phyloP scores from a whole-genome alignment of 2,888 invertebrate species.

The Zhuqinia jingwanae region DNA sequence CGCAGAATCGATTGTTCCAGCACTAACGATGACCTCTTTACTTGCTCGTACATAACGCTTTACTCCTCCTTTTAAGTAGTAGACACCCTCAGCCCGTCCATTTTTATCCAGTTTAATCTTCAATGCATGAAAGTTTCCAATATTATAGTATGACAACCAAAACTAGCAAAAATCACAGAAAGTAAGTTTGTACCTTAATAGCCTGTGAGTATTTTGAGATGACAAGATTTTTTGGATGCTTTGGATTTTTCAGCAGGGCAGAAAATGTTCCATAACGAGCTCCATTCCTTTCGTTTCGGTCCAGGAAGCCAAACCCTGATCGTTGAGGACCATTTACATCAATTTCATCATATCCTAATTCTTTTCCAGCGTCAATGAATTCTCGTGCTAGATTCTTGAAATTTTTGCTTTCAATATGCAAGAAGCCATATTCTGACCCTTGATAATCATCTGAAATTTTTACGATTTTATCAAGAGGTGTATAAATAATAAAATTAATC shows the following conservation, averaged over 20 bases:
- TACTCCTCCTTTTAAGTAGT: constrained; percentile 64
- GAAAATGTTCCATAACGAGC: constrained; percentile 59
- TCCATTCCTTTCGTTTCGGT: constrained; percentile 57
- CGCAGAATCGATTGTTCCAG: constrained; percentile 70
- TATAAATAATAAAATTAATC: neutral
- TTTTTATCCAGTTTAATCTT: constrained; percentile 68
- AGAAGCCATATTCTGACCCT: constrained; percentile 71
- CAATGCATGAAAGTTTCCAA: too few species aligned
- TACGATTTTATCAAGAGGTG: too few species aligned
- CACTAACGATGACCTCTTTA: constrained; percentile 73
- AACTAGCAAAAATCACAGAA: too few species aligned
- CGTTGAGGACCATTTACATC: constrained; percentile 73
- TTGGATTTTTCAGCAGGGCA: constrained; percentile 58
- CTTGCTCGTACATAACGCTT: constrained; percentile 63
- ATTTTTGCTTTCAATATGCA: constrained; percentile 60
- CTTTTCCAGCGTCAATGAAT: constrained; percentile 71
- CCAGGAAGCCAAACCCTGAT: constrained; percentile 61
- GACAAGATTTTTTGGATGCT: constrained; percentile 55
- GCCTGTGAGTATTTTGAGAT: constrained; percentile 67
- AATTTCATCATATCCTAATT: constrained; percentile 68
- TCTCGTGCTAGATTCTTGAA: constrained; percentile 65
- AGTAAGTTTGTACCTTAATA: constrained; percentile 70
- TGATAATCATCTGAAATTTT: constrained; percentile 48
- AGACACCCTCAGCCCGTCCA: constrained; percentile 69
- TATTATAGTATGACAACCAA: neutral